These are phyloP conservation scores for Drosophila mojavensis DNA, from an alignment of 1,140 invertebrate genomes.

Conservation along the genomic window DNA sequence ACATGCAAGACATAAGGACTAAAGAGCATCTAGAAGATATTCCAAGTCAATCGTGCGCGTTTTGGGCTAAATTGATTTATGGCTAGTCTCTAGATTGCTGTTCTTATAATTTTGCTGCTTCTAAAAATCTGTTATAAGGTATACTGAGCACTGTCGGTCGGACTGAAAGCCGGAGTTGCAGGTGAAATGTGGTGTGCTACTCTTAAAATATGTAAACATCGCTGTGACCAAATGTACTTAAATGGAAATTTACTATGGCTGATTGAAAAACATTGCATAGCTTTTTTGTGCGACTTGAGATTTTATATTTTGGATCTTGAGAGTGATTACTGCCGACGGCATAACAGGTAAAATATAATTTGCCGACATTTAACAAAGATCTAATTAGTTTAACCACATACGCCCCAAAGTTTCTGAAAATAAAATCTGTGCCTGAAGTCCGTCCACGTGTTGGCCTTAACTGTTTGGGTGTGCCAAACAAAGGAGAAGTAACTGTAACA, in stretches of 20 bases:
- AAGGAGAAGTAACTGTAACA: conserved; percentile 13
- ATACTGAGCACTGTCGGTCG: too few relatives aligned
- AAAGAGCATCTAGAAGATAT: not conserved
- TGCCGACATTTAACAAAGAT: not conserved
- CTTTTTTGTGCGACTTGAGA: too few relatives aligned
- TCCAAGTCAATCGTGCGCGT: conserved; percentile 35
- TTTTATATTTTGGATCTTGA: too few relatives aligned
- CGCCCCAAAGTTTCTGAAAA: conserved; percentile 23
- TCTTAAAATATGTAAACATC: too few relatives aligned
- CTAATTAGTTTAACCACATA: conserved; percentile 36
- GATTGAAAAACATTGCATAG: too few relatives aligned
- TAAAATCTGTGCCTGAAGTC: conserved; percentile 20
- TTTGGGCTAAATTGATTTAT: conserved; percentile 20
- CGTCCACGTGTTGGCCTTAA: conserved; percentile 15
- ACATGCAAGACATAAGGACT: not conserved
- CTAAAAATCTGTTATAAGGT: too few relatives aligned
- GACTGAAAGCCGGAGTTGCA: too few relatives aligned
- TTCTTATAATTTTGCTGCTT: too few relatives aligned
- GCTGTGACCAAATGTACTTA: too few relatives aligned
- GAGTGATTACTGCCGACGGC: too few relatives aligned
- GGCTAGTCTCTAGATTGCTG: not conserved
- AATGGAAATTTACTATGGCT: too few relatives aligned
- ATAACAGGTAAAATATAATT: not conserved
- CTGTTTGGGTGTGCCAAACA: conserved; percentile 7
- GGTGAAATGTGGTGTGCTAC: too few relatives aligned